A percentile compares a stretch with the other conserved stretches of the same genome.
phyloP scores from a whole-genome alignment of 2,888 invertebrate genomes.

The Drosophila pegasa region DNA sequence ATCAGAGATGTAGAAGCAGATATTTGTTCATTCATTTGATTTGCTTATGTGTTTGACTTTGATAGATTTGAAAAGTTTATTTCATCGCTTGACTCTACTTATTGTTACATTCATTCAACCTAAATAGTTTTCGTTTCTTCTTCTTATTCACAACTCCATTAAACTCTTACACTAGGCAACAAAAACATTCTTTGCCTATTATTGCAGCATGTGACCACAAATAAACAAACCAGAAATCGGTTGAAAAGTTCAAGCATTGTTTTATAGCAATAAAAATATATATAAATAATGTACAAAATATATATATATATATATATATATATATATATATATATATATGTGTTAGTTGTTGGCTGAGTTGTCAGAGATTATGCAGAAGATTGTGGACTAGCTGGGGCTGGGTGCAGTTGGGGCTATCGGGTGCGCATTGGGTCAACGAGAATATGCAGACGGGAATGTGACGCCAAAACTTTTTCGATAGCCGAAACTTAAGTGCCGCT shows the following conservation, averaged over 20 bases:
- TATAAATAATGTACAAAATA: conserved; percentile 13
- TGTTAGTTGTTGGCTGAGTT: conserved; percentile 44
- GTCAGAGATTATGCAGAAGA: conserved; percentile 52
- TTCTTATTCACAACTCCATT: not conserved
- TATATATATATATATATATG: not conserved
- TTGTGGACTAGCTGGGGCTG: conserved; percentile 3
- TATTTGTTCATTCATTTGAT: too few relatives aligned
- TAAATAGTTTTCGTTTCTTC: not conserved
- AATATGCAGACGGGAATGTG: conserved; percentile 52
- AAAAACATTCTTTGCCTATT: not conserved
- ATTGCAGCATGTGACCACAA: conserved; percentile 21
- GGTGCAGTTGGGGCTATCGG: conserved; percentile 22
- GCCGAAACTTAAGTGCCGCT: conserved; percentile 62
- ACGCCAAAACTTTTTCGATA: conserved; percentile 68
- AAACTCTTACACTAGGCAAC: not conserved
- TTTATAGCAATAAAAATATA: conserved; percentile 44
- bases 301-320: conserved; percentile 25
- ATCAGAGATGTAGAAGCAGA: too few relatives aligned
- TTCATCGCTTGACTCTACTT: not conserved
- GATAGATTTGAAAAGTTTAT: not conserved
- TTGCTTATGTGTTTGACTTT: not conserved
- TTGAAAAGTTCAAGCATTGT: conserved; percentile 53
- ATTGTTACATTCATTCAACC: not conserved
- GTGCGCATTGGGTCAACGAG: conserved; percentile 55
- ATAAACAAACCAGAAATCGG: conserved; percentile 49